Evolutionary conservation across 2,797 vertebrate genomes (phyloP), one percentile per base, ranked within the genome.

Genomic region (Alosa sapidissima): DNA sequence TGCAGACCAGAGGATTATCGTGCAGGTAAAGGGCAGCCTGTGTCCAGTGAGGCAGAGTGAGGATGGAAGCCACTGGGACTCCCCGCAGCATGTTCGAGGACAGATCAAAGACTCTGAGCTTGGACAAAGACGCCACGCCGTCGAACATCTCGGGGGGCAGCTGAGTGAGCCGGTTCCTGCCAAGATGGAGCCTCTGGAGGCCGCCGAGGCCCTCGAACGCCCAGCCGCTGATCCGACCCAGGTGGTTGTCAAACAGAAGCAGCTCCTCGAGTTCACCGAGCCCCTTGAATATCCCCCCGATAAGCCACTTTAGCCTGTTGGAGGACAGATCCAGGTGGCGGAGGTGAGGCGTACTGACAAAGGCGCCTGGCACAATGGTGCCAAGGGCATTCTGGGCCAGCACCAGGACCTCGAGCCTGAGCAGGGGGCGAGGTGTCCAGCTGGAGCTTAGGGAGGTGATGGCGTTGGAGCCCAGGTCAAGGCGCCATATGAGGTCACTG

Each of bases 391-490:
- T 98, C 85, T 96, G 95, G 87, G 93, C 94, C 81, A 98, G 87
- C 86, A 97, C 93, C 47, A 98, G 93, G 1, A 95, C 92, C 83
- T 93, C 89, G 28, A 98, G 94, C 85, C 96, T 94, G 21, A 93
- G 93, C 13, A 97, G 92, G 0, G 93, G 88, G 0, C 84, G 88
- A 0, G 94, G 91, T 5, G 95, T 92, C 97, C 97, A 98, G 89
- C 95, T 94, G 0, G 92, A 89, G 78, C 93, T 93, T 88, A 98
- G 92, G 85, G 91, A 82, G 1, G 92, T 90, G 60, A 98, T 95
- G 84, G 87, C 90, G 86, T 98, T 98, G 86, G 97, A 96, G 94
- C 97, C 96, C 89, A 98, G 92, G 92, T 98, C 97, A 93, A 98
- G 86, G 75, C 94, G 95, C 83, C 93, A 96, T 84, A 96, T 94